phyloP scores from a whole-genome alignment of 2,888 invertebrate species.

The Stratiomys singularior region DNA sequence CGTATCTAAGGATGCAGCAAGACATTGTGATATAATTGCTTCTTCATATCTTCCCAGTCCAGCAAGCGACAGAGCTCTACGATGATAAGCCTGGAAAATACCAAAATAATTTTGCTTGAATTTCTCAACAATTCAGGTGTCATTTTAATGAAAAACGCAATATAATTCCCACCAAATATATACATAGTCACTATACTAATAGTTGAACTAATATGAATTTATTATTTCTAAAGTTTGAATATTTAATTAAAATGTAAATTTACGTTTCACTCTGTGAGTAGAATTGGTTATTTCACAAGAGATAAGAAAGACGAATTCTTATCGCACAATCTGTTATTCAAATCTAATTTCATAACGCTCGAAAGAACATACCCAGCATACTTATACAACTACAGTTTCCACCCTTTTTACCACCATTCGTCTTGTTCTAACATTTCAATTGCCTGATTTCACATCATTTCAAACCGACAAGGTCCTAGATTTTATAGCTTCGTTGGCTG shows the following conservation, averaged over 20 bases:
- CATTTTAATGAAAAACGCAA: too few species aligned
- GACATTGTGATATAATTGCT: constrained; percentile 67
- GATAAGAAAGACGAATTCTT: background rate
- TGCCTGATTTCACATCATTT: background rate
- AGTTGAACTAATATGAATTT: too few species aligned
- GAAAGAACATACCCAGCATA: background rate
- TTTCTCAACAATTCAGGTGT: background rate
- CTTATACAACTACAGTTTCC: too few species aligned
- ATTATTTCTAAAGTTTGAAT: too few species aligned
- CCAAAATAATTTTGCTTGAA: constrained; percentile 4
- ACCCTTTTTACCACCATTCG: background rate
- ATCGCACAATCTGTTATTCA: background rate
- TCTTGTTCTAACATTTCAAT: background rate
- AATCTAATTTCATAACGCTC: background rate
- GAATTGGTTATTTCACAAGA: background rate
- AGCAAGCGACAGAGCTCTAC: constrained; percentile 68
- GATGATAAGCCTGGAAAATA: constrained; percentile 67
- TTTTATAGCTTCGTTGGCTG: constrained; percentile 8
- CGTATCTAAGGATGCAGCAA: constrained; percentile 68
- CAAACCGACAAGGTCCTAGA: background rate
- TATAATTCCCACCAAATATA: too few species aligned
- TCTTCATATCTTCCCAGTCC: constrained; percentile 68
- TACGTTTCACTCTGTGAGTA: background rate
- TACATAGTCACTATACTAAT: too few species aligned
- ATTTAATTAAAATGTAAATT: background rate